These are phyloP conservation scores for Bradypodion ventrale DNA, from an alignment of 2,797 vertebrate genomes.

Conservation along the genomic window DNA sequence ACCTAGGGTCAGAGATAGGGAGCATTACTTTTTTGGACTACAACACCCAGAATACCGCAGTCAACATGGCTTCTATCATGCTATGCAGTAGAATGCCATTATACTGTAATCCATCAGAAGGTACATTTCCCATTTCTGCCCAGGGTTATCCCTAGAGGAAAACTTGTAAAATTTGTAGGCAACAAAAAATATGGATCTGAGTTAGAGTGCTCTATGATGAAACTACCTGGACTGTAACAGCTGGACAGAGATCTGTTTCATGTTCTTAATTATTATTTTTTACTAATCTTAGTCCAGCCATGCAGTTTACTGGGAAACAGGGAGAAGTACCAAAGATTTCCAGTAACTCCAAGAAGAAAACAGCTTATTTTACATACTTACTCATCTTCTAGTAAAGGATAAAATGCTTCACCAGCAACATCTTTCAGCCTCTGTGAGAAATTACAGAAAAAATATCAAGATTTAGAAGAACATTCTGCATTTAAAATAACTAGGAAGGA, in stretches of 20 bases:
- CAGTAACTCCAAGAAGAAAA: not conserved
- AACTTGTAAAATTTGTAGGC: not conserved
- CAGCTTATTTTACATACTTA: slow-evolving; percentile 75
- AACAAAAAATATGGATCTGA: no score
- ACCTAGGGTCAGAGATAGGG: not conserved
- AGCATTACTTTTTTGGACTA: no score
- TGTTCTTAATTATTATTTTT: not conserved
- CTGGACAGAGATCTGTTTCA: no score
- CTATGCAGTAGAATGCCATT: no score
- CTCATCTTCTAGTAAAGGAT: slow-evolving; percentile 95
- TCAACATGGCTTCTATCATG: no score
- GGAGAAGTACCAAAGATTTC: fast-evolving
- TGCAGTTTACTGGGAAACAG: slow-evolving; percentile 18
- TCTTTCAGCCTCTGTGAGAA: slow-evolving; percentile 91
- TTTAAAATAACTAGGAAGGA: slow-evolving; percentile 15
- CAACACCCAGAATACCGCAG: no score
- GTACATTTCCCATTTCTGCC: not conserved
- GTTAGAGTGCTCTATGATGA: no score
- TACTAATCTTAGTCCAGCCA: not conserved
- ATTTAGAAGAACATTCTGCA: slow-evolving; percentile 16
- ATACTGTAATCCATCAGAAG: no score
- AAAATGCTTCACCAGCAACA: slow-evolving; percentile 94
- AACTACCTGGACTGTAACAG: no score
- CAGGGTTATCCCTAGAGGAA: not conserved
- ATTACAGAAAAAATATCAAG: slow-evolving; percentile 42